phyloP scores from a whole-genome alignment of 2,888 invertebrate genomes.

The Hydriomena furcata region DNA sequence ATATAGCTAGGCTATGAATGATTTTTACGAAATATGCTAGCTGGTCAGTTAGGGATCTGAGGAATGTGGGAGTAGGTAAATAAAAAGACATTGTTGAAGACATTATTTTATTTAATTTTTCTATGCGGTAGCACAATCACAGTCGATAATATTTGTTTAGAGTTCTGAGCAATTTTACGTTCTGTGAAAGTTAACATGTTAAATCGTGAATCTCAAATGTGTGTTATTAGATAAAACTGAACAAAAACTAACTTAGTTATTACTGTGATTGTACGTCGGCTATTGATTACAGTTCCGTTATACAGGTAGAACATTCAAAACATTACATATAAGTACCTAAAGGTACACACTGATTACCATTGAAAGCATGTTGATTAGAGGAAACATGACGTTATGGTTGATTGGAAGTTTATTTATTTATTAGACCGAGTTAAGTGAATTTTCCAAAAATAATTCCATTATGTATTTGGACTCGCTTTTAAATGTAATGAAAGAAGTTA shows the following conservation, averaged over 20 bases:
- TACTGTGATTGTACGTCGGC: slow-evolving; percentile 30
- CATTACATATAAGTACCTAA: slow-evolving; percentile 21
- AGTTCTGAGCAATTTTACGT: slow-evolving; percentile 10
- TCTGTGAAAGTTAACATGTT: neutral
- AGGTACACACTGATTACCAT: slow-evolving; percentile 12
- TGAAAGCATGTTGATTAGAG: slow-evolving; percentile 26
- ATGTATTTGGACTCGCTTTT: too few relatives aligned
- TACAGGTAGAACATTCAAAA: slow-evolving; percentile 28
- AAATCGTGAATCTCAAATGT: neutral
- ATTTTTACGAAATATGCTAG: too few relatives aligned
- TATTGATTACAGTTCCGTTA: slow-evolving; percentile 19
- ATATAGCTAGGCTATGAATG: too few relatives aligned
- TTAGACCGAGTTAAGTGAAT: too few relatives aligned
- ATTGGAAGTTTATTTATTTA: too few relatives aligned
- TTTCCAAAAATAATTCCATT: neutral
- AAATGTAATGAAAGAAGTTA: too few relatives aligned
- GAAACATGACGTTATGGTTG: too few relatives aligned
- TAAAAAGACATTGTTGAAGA: slow-evolving; percentile 9
- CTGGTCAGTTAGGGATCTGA: too few relatives aligned
- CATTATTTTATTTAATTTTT: slow-evolving; percentile 23
- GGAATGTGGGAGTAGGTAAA: neutral
- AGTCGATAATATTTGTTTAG: slow-evolving; percentile 23
- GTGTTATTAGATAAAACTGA: neutral
- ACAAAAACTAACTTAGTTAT: slow-evolving; percentile 1
- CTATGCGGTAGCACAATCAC: slow-evolving; percentile 36